phyloP scores from a whole-genome alignment of 2,113 vertebrate species.

The Euleptes europaea region DNA sequence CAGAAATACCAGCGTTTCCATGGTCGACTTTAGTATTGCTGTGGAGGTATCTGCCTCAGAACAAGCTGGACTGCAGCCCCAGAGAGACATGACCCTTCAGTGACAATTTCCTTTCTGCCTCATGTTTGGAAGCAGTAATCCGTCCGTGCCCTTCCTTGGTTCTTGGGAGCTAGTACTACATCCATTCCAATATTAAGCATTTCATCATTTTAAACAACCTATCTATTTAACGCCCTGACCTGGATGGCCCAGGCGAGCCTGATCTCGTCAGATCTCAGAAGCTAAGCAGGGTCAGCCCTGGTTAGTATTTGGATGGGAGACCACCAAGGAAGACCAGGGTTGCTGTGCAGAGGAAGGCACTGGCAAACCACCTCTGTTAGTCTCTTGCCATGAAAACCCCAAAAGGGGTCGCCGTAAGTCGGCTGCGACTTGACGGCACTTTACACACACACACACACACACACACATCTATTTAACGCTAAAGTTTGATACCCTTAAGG shows the following conservation, averaged over 20 bases:
- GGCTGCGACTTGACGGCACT: too few species aligned
- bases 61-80: constrained; percentile 55
- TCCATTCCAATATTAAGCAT: neutral
- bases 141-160: neutral
- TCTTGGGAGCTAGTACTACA: neutral
- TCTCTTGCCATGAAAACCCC: too few species aligned
- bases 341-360: too few species aligned
- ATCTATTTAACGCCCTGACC: neutral
- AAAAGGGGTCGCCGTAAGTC: too few species aligned
- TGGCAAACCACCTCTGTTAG: too few species aligned
- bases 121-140: neutral
- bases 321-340: too few species aligned
- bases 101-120: constrained; percentile 66
- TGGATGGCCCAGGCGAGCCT: too few species aligned
- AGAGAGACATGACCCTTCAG: constrained; percentile 39
- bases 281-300: too few species aligned
- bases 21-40: constrained; percentile 97
- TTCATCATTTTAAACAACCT: neutral
- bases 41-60: constrained; percentile 90
- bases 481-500: neutral
- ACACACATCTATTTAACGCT: neutral
- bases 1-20: constrained; percentile 97
- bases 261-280: too few species aligned
- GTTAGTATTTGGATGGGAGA: too few species aligned
- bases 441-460: too few species aligned